Percentiles rank a stretch among this genome's conserved stretches.
Conservation (phyloP, 2,888 invertebrate species). For the Cheilosia pagana region DNA sequence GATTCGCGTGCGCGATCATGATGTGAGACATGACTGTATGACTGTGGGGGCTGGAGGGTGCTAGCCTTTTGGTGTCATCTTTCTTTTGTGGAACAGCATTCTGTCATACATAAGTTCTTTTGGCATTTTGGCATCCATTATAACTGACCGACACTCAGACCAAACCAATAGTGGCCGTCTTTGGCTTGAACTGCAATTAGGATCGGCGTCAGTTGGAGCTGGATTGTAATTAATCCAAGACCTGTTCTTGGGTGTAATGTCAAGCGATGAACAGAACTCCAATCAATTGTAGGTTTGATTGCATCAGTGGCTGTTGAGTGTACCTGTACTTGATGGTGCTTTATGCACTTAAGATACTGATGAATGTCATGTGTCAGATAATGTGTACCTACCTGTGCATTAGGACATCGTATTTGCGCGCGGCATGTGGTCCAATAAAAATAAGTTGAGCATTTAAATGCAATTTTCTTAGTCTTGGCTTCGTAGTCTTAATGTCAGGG, state of each 20-base stretch:
- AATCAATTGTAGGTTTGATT: slow-evolving; percentile 37
- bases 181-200: slow-evolving; percentile 59
- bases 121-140: slow-evolving; percentile 22
- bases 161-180: slow-evolving; percentile 15
- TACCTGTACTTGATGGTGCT: not conserved
- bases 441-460: slow-evolving; percentile 30
- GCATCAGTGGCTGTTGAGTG: slow-evolving; percentile 34
- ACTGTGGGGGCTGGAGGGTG: slow-evolving; percentile 31
- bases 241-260: slow-evolving; percentile 63
- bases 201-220: slow-evolving; percentile 41
- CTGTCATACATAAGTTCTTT: slow-evolving; percentile 37
- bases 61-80: slow-evolving; percentile 56
- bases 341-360: slow-evolving; percentile 42
- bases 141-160: not conserved
- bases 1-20: slow-evolving; percentile 36
- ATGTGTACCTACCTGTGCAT: not conserved
- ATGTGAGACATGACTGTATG: slow-evolving; percentile 3
- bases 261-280: slow-evolving; percentile 44
- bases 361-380: slow-evolving; percentile 36
- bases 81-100: slow-evolving; percentile 27
- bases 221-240: slow-evolving; percentile 59
- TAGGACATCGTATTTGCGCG: not conserved
- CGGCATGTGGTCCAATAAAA: slow-evolving; percentile 66
- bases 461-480: not conserved
- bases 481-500: not conserved